Evolutionary conservation across 2,888 invertebrate genomes (phyloP).

Genomic region (Cephus pulcher): DNA sequence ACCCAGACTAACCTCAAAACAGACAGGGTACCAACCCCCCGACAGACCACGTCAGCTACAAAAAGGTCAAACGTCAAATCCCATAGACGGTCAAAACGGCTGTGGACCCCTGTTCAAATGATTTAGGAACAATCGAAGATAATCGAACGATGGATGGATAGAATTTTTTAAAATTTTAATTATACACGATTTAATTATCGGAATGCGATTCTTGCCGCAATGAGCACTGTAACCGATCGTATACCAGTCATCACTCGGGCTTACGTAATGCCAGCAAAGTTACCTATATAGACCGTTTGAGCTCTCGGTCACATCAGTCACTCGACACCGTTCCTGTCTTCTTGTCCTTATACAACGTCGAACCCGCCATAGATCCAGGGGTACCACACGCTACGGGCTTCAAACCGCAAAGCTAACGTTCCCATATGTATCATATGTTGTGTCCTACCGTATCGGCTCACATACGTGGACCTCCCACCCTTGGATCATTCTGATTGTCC

Average conservation of each 20-base stretch:
- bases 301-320: slow-evolving; percentile 49
- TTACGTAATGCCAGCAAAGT: slow-evolving; percentile 34
- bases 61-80: neutral
- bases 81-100: neutral
- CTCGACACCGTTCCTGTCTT: slow-evolving; percentile 39
- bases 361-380: slow-evolving; percentile 15
- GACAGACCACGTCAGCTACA: neutral
- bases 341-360: neutral
- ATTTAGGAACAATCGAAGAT: neutral
- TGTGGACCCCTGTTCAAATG: too few relatives aligned
- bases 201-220: slow-evolving; percentile 57
- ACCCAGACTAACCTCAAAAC: neutral
- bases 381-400: slow-evolving; percentile 61
- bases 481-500: slow-evolving; percentile 3
- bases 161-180: neutral
- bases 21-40: neutral
- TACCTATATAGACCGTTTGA: slow-evolving; percentile 36
- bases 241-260: slow-evolving; percentile 28
- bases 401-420: slow-evolving; percentile 65
- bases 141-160: neutral
- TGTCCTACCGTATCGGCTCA: slow-evolving; percentile 39
- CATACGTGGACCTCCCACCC: slow-evolving; percentile 16
- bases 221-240: slow-evolving; percentile 57
- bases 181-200: slow-evolving; percentile 16
- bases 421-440: slow-evolving; percentile 67